phyloP scores from a whole-genome alignment of 2,113 vertebrate genomes.

The Ophthalmolycus amberensis region DNA sequence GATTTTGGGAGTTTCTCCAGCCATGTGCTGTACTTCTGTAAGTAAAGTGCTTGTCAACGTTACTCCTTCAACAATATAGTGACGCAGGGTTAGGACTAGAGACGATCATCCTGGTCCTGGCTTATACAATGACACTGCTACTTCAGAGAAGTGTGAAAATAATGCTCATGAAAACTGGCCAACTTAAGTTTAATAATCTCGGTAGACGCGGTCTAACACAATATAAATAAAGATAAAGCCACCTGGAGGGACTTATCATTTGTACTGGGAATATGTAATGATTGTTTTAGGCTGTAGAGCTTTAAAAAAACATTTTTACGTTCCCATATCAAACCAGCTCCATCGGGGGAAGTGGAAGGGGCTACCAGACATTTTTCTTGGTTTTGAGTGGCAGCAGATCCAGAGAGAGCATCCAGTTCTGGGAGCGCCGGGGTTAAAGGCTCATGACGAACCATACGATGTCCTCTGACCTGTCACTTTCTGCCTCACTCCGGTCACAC shows the following conservation, averaged over 20 bases:
- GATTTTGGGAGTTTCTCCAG: background rate
- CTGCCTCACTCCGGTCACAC: conserved; percentile 29
- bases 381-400: background rate
- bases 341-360: background rate
- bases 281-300: background rate
- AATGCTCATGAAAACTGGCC: background rate
- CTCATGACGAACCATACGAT: conserved; percentile 31
- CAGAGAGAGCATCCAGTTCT: background rate
- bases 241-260: background rate
- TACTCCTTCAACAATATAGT: no score
- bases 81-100: background rate
- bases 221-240: background rate
- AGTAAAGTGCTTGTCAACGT: no score
- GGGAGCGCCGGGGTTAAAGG: conserved; percentile 33
- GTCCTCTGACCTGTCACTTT: conserved; percentile 58
- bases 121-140: background rate
- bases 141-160: background rate
- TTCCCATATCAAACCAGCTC: background rate
- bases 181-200: background rate
- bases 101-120: background rate
- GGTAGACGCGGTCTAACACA: background rate
- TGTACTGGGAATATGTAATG: background rate
- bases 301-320: background rate
- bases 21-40: background rate
- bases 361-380: background rate